A percentile compares a stretch with the other conserved stretches of the same genome.
phyloP scores from a whole-genome alignment of 2,113 vertebrate species.

The Psammodynastes pulverulentus region DNA sequence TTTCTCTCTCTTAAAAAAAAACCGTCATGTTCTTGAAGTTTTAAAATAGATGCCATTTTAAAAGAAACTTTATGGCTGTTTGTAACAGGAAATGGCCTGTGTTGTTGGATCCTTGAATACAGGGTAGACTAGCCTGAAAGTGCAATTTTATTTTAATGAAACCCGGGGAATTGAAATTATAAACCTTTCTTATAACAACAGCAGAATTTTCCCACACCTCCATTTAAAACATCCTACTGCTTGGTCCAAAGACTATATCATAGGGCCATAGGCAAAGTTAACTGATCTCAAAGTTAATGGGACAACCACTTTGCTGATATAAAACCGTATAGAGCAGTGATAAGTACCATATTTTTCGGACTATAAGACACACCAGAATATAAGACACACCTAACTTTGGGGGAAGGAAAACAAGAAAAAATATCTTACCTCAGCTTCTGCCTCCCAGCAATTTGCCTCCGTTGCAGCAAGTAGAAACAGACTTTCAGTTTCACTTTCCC shows the following conservation, averaged over 20 bases:
- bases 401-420: too few relatives aligned
- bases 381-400: too few relatives aligned
- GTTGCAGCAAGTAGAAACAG: too few relatives aligned
- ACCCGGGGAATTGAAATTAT: background rate
- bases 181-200: background rate
- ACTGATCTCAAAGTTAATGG: background rate
- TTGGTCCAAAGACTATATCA: background rate
- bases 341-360: too few relatives aligned
- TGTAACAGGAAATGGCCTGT: background rate
- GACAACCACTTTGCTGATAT: background rate
- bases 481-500: too few relatives aligned
- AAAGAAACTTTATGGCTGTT: background rate
- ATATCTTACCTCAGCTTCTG: too few relatives aligned
- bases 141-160: background rate
- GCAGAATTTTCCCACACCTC: too few relatives aligned
- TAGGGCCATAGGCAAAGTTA: background rate
- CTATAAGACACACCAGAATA: too few relatives aligned
- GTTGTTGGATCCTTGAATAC: background rate
- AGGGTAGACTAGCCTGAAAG: background rate
- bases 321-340: background rate
- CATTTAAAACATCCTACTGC: background rate
- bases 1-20: slow-evolving; percentile 9
- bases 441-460: too few relatives aligned
- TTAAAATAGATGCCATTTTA: slow-evolving; percentile 27
- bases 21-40: background rate